phyloP scores from a whole-genome alignment of 1,140 invertebrate species.

The Penaeus japonicus region DNA sequence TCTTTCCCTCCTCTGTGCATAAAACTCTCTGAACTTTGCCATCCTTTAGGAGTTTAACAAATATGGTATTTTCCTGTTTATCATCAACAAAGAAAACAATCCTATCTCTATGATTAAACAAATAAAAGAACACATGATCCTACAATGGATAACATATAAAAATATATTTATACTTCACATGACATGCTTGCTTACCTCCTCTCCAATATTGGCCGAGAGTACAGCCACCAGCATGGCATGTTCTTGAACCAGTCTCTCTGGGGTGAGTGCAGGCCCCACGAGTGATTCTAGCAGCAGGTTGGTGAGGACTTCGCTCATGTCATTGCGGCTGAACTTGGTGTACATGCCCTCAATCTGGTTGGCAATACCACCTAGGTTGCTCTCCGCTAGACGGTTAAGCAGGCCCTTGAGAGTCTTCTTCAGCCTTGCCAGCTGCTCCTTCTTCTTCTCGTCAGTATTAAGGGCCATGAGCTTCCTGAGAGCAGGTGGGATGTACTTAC shows the following conservation, averaged over 20 bases:
- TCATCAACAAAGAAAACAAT: neutral
- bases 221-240: slow-evolving; percentile 83
- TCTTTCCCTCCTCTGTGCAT: too few species aligned
- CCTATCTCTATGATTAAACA: neutral
- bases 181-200: slow-evolving; percentile 76
- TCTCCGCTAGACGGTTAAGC: slow-evolving; percentile 86
- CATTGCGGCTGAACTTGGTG: slow-evolving; percentile 78
- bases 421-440: slow-evolving; percentile 72
- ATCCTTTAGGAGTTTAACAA: neutral
- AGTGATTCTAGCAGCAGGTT: slow-evolving; percentile 76
- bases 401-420: slow-evolving; percentile 85
- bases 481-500: slow-evolving; percentile 85
- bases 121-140: neutral
- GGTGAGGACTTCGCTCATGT: slow-evolving; percentile 82
- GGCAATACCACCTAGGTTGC: slow-evolving; percentile 85
- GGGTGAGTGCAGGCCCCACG: slow-evolving; percentile 71
- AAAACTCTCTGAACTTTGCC: too few species aligned
- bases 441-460: slow-evolving; percentile 67
- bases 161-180: slow-evolving; percentile 58
- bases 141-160: too few species aligned
- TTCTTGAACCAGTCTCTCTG: slow-evolving; percentile 84
- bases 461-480: slow-evolving; percentile 69
- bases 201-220: slow-evolving; percentile 88
- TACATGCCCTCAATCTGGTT: slow-evolving; percentile 72
- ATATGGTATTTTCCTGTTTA: neutral